These are phyloP conservation scores for Unio delphinus DNA, from an alignment of 2,888 invertebrate species.

Conservation along the genomic window DNA sequence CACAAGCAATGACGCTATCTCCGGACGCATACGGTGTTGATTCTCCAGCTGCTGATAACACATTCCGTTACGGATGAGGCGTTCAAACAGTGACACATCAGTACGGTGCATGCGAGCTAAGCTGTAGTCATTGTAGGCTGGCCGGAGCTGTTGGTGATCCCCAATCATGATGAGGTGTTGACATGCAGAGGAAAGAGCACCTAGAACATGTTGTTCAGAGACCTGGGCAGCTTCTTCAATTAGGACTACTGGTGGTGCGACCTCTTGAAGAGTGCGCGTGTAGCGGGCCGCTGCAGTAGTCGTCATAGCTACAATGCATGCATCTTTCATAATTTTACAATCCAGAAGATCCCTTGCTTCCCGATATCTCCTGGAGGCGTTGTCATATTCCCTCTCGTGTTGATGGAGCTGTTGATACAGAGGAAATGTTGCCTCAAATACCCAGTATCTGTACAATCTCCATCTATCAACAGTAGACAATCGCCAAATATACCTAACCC, in stretches of 20 bases:
- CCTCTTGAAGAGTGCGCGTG: slow-evolving; percentile 54
- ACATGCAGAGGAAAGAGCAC: slow-evolving; percentile 81
- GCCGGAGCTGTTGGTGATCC: slow-evolving; percentile 87
- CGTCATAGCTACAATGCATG: slow-evolving; percentile 68
- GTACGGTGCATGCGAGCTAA: slow-evolving; percentile 79
- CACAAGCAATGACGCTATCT: slow-evolving; percentile 70
- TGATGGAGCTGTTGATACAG: slow-evolving; percentile 36
- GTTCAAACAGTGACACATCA: slow-evolving; percentile 86
- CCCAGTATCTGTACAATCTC: slow-evolving; percentile 71
- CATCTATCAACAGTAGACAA: slow-evolving; percentile 67
- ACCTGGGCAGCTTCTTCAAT: slow-evolving; percentile 94
- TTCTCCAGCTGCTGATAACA: slow-evolving; percentile 77
- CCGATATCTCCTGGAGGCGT: slow-evolving; percentile 33
- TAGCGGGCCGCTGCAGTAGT: slow-evolving; percentile 69
- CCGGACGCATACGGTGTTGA: slow-evolving; percentile 74
- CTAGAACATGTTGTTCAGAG: slow-evolving; percentile 85
- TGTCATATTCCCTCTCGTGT: slow-evolving; percentile 44
- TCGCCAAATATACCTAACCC: slow-evolving; percentile 49
- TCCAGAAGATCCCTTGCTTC: slow-evolving; percentile 57
- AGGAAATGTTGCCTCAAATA: slow-evolving; percentile 21
- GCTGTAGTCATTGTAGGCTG: slow-evolving; percentile 80
- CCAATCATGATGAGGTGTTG: slow-evolving; percentile 88
- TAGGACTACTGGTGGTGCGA: slow-evolving; percentile 71
- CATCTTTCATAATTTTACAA: slow-evolving; percentile 52
- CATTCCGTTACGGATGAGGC: slow-evolving; percentile 81